phyloP scores from a whole-genome alignment of 2,888 invertebrate genomes.

The Oscheius myriophilus region DNA sequence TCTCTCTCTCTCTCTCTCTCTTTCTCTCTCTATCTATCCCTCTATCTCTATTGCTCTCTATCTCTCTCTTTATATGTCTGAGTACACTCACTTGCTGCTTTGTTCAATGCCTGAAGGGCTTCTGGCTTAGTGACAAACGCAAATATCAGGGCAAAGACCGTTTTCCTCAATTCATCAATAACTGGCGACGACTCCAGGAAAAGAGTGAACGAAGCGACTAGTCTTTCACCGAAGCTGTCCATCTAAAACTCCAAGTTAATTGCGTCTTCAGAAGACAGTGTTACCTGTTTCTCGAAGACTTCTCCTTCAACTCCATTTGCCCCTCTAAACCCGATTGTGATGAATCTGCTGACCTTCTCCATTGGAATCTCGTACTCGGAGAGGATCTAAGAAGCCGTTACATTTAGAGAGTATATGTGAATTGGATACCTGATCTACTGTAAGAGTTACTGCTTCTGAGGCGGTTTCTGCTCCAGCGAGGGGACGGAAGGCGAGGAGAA shows the following conservation, averaged over 20 bases:
- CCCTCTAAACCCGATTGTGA: conserved; percentile 39
- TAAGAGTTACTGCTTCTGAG: conserved; percentile 26
- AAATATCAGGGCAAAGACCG: conserved; percentile 43
- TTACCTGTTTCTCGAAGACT: conserved; percentile 29
- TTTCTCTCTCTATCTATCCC: not conserved
- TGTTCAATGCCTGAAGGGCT: conserved; percentile 23
- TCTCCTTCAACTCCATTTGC: conserved; percentile 5
- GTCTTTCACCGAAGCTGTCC: conserved; percentile 16
- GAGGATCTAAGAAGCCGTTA: conserved; percentile 35
- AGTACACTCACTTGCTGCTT: conserved; percentile 11
- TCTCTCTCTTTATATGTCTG: not conserved
- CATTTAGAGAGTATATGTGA: not conserved
- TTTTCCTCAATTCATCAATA: conserved; percentile 34
- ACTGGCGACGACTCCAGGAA: conserved; percentile 22
- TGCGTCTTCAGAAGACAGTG: not conserved
- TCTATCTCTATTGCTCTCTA: not conserved
- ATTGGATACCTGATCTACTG: conserved; percentile 30
- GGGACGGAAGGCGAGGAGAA: conserved; percentile 45
- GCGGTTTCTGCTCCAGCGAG: conserved; percentile 15
- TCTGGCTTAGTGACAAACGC: conserved; percentile 44
- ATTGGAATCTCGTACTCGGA: conserved; percentile 44
- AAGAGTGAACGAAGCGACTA: conserved; percentile 13
- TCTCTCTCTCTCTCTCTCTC: not conserved
- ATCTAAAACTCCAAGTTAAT: conserved; percentile 9
- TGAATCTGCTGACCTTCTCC: conserved; percentile 46